Base-by-base conservation (phyloP, 2,888 invertebrate genomes). In the Agelastica alni region DNA sequence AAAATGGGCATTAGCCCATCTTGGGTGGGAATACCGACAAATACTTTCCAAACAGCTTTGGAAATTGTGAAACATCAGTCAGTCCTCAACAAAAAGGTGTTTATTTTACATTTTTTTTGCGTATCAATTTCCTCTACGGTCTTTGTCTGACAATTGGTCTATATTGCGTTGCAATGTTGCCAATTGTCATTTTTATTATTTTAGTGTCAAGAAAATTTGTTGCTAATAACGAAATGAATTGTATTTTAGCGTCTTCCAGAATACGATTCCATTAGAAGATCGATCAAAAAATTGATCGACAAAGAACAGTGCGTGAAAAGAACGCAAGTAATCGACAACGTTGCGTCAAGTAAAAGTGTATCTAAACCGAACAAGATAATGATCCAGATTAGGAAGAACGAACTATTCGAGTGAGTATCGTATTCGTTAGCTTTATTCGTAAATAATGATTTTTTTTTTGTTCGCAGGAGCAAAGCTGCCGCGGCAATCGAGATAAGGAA, bases 1-100 rank as follows among this genome's bases (percentile, higher is more conserved):
- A 78, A 81, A 53, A 74, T 84, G 41, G 87, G 87, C 9, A 80
- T 87, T 13, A 85, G 85, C 67, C 83, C 85, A 2, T 79, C 83
- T 20, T 85, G 83, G 80, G 79, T 76, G 31, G 80, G 83, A 45
- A 71, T 87, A 60, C 81, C 85, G 1, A 72, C 76, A 60, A 79
- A 74, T 56, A 77, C 82, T 7, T 86, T 80, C 64, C 77, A 80
- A 51, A 83, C 82, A 65, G 83, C 83, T 62, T 76, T 82, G 59
- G 77, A 79, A 44, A 80, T 81, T 52, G 70, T 87, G 30, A 80
- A 79, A 55, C 83, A 85, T 70, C 80, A 83, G 67, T 79, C 81
- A 52, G 81, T 79, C 64, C 65, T 81, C 2, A 79, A 81, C 67
- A 73, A 80, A 32, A 86, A 85, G 80, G 86, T 85, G 67, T 42